Conservation (phyloP, 2,888 invertebrate genomes). For the Limnephilus marmoratus region DNA sequence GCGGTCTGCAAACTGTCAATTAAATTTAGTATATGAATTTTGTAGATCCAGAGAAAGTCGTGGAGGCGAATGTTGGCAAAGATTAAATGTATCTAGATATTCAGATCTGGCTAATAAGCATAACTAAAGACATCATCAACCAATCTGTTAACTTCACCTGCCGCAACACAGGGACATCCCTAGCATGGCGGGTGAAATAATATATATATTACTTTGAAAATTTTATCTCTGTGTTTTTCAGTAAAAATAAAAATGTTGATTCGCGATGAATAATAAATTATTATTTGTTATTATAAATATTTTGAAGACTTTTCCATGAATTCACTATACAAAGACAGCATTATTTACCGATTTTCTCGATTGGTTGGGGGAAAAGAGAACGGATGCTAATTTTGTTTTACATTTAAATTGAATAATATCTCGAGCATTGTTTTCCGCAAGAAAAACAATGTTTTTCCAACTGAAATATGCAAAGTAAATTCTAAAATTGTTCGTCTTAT, state of each 20-base stretch:
- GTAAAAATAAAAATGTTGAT: background rate
- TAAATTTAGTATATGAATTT: no score
- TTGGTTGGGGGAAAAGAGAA: background rate
- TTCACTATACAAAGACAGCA: background rate
- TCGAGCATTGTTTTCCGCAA: background rate
- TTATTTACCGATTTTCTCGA: background rate
- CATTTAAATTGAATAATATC: slow-evolving; percentile 2
- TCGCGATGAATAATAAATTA: background rate
- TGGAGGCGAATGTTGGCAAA: no score
- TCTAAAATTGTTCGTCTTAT: background rate
- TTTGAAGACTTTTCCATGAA: background rate
- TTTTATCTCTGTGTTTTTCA: background rate
- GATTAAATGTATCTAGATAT: no score
- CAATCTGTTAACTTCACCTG: no score
- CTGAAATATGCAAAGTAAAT: slow-evolving; percentile 2
- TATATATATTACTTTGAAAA: background rate
- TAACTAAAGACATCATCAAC: no score
- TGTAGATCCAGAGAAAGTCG: no score
- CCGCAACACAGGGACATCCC: no score
- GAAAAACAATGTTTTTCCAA: background rate
- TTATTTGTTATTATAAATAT: background rate
- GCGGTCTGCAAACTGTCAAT: no score
- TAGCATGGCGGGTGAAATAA: no score
- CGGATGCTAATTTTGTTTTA: background rate
- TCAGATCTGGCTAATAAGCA: no score